Percentiles rank a stretch among this genome's conserved stretches.
These are phyloP conservation scores for Camelus bactrianus DNA, from an alignment of 2,113 vertebrate genomes.

Conservation along the genomic window DNA sequence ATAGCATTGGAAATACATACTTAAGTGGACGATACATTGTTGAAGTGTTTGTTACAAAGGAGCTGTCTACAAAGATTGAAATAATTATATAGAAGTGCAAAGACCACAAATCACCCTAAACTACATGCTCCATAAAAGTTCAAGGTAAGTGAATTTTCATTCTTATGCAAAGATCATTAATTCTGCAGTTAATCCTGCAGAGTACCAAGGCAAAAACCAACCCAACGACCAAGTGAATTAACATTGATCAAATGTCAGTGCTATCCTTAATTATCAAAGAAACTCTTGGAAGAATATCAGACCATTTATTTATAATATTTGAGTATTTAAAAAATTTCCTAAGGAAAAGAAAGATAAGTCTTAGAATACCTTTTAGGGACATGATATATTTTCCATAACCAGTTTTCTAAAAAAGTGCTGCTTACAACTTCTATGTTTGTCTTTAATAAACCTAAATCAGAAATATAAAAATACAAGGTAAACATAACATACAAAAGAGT, in stretches of 20 bases:
- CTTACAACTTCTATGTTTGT: not conserved
- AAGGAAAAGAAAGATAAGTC: not conserved
- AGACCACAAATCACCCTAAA: not conserved
- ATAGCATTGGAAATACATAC: not conserved
- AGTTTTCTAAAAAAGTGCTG: not conserved
- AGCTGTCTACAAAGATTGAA: not conserved
- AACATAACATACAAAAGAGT: not conserved
- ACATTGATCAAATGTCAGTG: not conserved
- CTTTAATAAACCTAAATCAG: not conserved
- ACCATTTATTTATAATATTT: not conserved
- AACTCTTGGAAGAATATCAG: not conserved
- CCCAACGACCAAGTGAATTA: not conserved
- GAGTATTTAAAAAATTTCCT: not conserved
- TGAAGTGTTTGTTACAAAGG: not conserved
- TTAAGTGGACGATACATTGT: not conserved
- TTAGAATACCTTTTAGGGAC: constrained; percentile 48
- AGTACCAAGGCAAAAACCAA: not conserved
- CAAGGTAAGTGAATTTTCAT: not conserved
- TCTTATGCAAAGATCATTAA: not conserved
- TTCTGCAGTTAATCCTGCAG: not conserved
- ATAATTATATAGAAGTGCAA: not conserved
- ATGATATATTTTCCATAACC: not conserved
- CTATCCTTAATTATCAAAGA: not conserved
- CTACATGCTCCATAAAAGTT: not conserved
- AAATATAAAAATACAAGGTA: not conserved